Evolutionary conservation across 1,140 invertebrate species (phyloP).

Genomic region (Bombus vancouverensis): DNA sequence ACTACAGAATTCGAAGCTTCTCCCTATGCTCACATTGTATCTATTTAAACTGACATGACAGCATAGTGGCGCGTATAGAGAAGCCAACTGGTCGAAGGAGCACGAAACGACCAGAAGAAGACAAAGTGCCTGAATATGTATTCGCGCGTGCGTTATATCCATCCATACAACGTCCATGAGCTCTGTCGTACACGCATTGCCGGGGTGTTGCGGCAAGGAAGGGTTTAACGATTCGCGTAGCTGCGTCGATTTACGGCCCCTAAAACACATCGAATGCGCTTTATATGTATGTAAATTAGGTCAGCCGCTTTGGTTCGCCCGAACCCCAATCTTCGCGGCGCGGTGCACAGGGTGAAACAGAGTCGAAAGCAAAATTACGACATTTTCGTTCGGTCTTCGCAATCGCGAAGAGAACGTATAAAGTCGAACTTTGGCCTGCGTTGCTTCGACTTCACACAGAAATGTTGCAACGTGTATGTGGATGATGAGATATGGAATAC

Average conservation of each 20-base stretch:
- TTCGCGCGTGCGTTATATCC: conserved; percentile 57
- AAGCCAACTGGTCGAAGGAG: conserved; percentile 14
- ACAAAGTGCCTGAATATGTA: conserved; percentile 46
- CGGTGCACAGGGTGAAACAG: conserved; percentile 67
- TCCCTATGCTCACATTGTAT: background rate
- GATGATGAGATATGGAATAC: background rate
- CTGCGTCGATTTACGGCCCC: conserved; percentile 82
- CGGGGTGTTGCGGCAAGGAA: conserved; percentile 81
- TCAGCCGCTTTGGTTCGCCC: conserved; percentile 75
- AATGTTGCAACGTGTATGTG: no score
- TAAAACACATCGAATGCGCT: conserved; percentile 83
- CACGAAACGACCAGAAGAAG: conserved; percentile 39
- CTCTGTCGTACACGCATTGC: conserved; percentile 74
- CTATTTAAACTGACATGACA: conserved; percentile 15
- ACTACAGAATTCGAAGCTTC: no score
- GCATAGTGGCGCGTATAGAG: background rate
- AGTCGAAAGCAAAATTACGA: conserved; percentile 75
- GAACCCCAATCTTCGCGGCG: conserved; percentile 40
- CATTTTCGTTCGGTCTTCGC: conserved; percentile 61
- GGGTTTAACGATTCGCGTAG: conserved; percentile 83
- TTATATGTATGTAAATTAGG: conserved; percentile 84
- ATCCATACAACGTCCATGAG: conserved; percentile 31
- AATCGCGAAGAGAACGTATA: background rate
- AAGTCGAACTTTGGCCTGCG: background rate
- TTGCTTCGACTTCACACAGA: background rate